Conservation (phyloP, 2,113 vertebrate genomes). For the Mobula hypostoma region DNA sequence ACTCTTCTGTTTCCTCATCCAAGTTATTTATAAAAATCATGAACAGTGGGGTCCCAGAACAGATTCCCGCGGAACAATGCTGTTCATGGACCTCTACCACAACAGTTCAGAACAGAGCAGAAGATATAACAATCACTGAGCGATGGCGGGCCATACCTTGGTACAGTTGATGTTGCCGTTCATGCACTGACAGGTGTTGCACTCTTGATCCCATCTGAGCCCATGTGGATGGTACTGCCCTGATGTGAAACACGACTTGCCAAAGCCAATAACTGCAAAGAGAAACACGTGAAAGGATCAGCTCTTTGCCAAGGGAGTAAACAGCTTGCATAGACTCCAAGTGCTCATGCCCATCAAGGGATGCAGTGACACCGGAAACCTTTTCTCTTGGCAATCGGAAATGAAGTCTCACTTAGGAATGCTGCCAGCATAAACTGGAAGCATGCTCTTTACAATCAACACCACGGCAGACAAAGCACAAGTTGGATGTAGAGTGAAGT, state of each 20-base stretch:
- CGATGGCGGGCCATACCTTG: slow-evolving; percentile 60
- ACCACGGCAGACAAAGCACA: not conserved
- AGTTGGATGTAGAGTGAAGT: no score
- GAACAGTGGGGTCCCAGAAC: no score
- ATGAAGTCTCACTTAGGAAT: not conserved
- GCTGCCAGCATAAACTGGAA: not conserved
- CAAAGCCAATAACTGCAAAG: slow-evolving; percentile 65
- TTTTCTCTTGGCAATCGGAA: not conserved
- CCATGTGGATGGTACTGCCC: slow-evolving; percentile 72
- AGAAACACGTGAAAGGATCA: not conserved
- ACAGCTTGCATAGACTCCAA: not conserved
- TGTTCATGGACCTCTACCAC: no score
- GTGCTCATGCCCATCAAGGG: not conserved
- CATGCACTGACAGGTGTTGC: slow-evolving; percentile 79
- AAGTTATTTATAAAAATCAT: no score
- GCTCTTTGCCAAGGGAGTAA: not conserved
- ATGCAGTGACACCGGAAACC: not conserved
- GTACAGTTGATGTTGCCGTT: slow-evolving; percentile 75
- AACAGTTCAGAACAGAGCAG: no score
- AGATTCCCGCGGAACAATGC: no score
- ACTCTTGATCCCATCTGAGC: slow-evolving; percentile 79
- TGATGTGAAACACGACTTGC: slow-evolving; percentile 72
- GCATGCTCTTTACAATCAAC: not conserved
- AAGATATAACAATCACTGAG: no score
- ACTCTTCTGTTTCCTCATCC: no score